Evolutionary conservation across 2,888 invertebrate species (phyloP).

Genomic region (Drosophila seclusa): DNA sequence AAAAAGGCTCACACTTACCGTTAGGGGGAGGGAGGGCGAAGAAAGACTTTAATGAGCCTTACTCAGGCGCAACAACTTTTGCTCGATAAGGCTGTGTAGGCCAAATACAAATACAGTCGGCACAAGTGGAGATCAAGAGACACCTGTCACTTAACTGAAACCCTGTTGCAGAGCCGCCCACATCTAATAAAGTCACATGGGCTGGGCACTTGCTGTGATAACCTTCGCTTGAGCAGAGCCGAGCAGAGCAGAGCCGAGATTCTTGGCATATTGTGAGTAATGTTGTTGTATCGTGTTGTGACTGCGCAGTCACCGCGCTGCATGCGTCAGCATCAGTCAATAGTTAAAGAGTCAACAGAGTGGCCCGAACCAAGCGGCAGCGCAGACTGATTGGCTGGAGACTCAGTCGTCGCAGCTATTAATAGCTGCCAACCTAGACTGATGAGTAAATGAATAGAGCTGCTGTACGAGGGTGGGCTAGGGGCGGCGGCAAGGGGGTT

Average conservation of each 20-base stretch:
- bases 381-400: constrained; percentile 70
- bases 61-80: background rate
- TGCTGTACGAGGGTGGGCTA: background rate
- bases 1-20: background rate
- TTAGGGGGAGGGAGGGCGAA: no score
- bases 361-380: constrained; percentile 33
- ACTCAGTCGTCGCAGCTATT: constrained; percentile 50
- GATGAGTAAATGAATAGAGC: constrained; percentile 20
- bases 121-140: background rate
- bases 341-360: constrained; percentile 5
- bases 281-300: constrained; percentile 17
- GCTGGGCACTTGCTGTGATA: constrained; percentile 33
- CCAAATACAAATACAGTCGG: no score
- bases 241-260: background rate
- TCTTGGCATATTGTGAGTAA: constrained; percentile 44
- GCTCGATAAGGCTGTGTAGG: background rate
- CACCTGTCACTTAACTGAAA: background rate
- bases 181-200: constrained; percentile 8
- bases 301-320: constrained; percentile 29
- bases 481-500: background rate
- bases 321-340: constrained; percentile 31
- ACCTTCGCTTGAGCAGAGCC: constrained; percentile 23
- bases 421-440: constrained; percentile 52
- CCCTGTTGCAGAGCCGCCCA: background rate
- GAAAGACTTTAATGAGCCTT: background rate